A percentile compares a stretch with the other conserved stretches of the same genome.
These are phyloP conservation scores for Chaetophractus vellerosus DNA, from an alignment of 2,797 vertebrate genomes.

Conservation along the genomic window DNA sequence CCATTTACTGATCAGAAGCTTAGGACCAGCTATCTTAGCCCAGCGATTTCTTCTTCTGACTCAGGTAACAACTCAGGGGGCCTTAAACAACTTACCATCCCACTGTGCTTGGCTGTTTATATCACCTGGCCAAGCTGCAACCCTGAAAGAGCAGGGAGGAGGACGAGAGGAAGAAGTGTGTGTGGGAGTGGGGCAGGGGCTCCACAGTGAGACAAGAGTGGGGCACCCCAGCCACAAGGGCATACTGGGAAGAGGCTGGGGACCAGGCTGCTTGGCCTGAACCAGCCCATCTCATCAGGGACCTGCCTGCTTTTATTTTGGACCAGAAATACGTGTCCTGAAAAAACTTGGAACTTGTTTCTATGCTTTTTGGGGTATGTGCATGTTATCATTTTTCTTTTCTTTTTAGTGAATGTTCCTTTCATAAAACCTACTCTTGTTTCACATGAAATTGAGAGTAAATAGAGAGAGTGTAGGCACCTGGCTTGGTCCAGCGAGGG, in stretches of 20 bases:
- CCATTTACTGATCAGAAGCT: background rate
- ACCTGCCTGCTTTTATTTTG: background rate
- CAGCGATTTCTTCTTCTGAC: background rate
- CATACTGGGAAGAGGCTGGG: rapidly evolving
- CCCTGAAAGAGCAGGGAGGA: background rate
- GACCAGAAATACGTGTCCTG: background rate
- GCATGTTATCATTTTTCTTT: constrained; percentile 5
- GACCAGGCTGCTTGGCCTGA: background rate
- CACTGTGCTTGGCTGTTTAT: background rate
- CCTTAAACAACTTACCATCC: background rate
- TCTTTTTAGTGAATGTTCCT: constrained; percentile 8
- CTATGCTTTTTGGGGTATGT: background rate
- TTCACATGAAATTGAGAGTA: constrained; percentile 29
- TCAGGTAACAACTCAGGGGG: background rate
- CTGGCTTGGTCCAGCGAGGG: background rate
- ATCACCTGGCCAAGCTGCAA: background rate
- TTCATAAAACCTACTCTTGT: constrained; percentile 8
- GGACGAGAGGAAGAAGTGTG: background rate
- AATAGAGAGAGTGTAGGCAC: background rate
- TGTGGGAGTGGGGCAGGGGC: background rate
- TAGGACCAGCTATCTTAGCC: background rate
- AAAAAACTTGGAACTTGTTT: background rate
- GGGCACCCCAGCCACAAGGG: background rate
- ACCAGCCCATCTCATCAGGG: background rate
- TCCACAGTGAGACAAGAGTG: background rate